phyloP scores from a whole-genome alignment of 1,140 invertebrate species.

The Tetramorium simillimum region DNA sequence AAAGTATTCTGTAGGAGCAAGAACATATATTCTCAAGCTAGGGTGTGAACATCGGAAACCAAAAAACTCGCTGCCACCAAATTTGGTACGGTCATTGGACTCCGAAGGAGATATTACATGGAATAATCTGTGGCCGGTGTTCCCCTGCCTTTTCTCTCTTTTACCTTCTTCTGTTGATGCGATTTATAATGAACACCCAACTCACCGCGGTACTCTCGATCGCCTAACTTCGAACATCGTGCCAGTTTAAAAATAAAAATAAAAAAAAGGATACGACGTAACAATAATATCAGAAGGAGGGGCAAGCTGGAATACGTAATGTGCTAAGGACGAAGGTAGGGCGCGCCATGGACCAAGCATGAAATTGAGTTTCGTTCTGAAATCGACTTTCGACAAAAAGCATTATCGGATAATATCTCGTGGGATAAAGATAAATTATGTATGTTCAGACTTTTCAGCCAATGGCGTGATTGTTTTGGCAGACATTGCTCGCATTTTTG shows the following conservation, averaged over 20 bases:
- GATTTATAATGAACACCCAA: conserved; percentile 83
- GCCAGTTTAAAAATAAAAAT: conserved; percentile 37
- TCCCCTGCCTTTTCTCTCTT: conserved; percentile 62
- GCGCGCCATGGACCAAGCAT: conserved; percentile 63
- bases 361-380: conserved; percentile 69
- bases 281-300: conserved; percentile 72
- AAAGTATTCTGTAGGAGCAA: not conserved
- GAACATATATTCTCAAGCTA: conserved; percentile 24
- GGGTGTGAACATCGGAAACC: not conserved
- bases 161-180: conserved; percentile 76
- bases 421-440: conserved; percentile 8
- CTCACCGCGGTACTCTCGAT: conserved; percentile 80
- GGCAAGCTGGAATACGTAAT: conserved; percentile 67
- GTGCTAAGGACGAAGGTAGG: conserved; percentile 65
- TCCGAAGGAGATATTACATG: conserved; percentile 77
- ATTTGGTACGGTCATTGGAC: conserved; percentile 61
- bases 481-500: not conserved
- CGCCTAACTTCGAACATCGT: conserved; percentile 69
- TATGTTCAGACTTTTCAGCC: not conserved
- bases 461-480: not conserved
- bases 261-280: conserved; percentile 29
- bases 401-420: conserved; percentile 43
- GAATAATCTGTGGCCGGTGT: conserved; percentile 80
- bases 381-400: conserved; percentile 67
- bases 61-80: not conserved